Conservation (phyloP, 2,113 vertebrate species). For the Xenus cinereus region DNA sequence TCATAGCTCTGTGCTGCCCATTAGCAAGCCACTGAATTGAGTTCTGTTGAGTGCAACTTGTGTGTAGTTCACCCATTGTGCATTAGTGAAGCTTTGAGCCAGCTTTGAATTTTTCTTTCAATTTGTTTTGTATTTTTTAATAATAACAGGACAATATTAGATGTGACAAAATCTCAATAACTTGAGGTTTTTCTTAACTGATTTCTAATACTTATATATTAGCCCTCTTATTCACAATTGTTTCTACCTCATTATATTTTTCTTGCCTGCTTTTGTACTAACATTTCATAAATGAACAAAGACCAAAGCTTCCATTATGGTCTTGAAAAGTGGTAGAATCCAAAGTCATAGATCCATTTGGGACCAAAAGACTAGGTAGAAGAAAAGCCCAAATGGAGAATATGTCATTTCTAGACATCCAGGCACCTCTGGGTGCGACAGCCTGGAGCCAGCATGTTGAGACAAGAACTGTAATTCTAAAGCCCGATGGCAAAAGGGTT, state of each 20-base stretch:
- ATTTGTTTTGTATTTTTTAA: neutral
- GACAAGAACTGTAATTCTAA: neutral
- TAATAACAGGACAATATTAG: neutral
- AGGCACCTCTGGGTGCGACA: neutral
- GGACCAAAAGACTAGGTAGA: neutral
- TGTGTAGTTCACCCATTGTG: neutral
- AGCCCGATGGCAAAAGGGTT: neutral
- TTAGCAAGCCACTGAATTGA: neutral
- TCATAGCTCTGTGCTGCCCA: neutral
- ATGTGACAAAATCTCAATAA: neutral
- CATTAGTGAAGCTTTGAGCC: neutral
- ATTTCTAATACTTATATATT: neutral
- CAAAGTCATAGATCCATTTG: neutral
- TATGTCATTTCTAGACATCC: neutral
- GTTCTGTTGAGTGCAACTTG: neutral
- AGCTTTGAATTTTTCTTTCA: neutral
- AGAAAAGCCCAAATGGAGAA: neutral
- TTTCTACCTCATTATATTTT: neutral
- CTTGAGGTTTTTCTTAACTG: neutral
- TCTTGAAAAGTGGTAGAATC: neutral
- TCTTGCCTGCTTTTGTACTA: neutral
- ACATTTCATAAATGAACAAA: neutral
- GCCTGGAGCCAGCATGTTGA: neutral
- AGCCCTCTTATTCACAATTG: neutral
- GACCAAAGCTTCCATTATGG: neutral